Conservation (phyloP, 2,888 invertebrate genomes). For the Drosophila melanosoma region DNA sequence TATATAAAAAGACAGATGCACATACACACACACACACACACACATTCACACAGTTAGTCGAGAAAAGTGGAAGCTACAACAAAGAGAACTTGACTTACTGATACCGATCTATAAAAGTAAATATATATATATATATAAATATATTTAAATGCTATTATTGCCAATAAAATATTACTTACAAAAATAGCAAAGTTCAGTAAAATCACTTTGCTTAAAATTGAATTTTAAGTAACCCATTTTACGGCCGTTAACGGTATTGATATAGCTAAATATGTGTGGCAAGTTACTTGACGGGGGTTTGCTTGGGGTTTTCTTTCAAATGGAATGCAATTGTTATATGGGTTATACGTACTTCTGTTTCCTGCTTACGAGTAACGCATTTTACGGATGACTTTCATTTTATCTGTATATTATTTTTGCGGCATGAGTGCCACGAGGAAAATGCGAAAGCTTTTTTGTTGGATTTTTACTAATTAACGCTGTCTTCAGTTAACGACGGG, state of each 20-base stretch:
- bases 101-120: background rate
- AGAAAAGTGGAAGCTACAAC: background rate
- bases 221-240: background rate
- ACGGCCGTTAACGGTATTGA: background rate
- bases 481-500: conserved; percentile 43
- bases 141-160: background rate
- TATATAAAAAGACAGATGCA: background rate
- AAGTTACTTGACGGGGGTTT: background rate
- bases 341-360: background rate
- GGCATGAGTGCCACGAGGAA: background rate
- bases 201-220: background rate
- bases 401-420: background rate
- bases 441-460: conserved; percentile 25
- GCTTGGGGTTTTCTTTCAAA: background rate
- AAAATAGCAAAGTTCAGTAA: background rate
- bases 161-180: background rate
- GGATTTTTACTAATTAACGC: conserved; percentile 36
- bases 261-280: background rate
- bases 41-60: background rate
- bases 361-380: background rate
- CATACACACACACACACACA: background rate
- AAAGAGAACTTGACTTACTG: background rate
- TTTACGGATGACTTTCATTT: background rate
- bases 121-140: background rate
- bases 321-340: background rate